These are phyloP conservation scores for Cartodere bifasciata DNA, from an alignment of 2,888 invertebrate genomes.

Conservation along the genomic window DNA sequence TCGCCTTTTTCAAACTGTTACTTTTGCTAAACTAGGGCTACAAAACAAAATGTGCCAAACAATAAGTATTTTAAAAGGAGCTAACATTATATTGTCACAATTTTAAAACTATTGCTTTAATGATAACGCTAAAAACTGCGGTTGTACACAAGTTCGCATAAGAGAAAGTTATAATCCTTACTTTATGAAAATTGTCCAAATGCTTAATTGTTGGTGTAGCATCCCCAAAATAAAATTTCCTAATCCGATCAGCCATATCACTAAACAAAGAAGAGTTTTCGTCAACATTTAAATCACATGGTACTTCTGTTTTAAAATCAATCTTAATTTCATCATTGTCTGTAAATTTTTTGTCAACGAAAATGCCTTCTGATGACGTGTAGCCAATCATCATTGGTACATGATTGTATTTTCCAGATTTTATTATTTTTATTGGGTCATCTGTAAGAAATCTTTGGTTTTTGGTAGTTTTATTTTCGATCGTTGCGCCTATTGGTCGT, in stretches of 20 bases:
- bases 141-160: no score
- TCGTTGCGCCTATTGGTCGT: slow-evolving; percentile 14
- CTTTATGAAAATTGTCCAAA: slow-evolving; percentile 29
- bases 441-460: slow-evolving; percentile 19
- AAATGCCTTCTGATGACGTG: slow-evolving; percentile 22
- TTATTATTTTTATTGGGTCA: slow-evolving; percentile 19
- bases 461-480: slow-evolving; percentile 16
- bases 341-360: slow-evolving; percentile 16
- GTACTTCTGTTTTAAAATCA: slow-evolving; percentile 18
- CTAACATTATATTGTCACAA: no score
- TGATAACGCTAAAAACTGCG: no score
- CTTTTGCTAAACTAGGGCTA: no score
- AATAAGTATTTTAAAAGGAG: no score
- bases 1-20: no score
- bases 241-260: slow-evolving; percentile 31
- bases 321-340: slow-evolving; percentile 15
- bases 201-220: slow-evolving; percentile 28
- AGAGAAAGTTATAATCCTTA: slow-evolving; percentile 13
- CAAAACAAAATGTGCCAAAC: no score
- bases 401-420: slow-evolving; percentile 18
- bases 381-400: slow-evolving; percentile 24
- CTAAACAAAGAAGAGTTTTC: slow-evolving; percentile 19
- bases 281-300: slow-evolving; percentile 19
- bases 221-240: slow-evolving; percentile 35
- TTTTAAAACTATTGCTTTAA: no score